Evolutionary conservation across 2,888 invertebrate species (phyloP), one percentile per base, ranked within the genome.

Genomic region (Gnatocerus cornutus): DNA sequence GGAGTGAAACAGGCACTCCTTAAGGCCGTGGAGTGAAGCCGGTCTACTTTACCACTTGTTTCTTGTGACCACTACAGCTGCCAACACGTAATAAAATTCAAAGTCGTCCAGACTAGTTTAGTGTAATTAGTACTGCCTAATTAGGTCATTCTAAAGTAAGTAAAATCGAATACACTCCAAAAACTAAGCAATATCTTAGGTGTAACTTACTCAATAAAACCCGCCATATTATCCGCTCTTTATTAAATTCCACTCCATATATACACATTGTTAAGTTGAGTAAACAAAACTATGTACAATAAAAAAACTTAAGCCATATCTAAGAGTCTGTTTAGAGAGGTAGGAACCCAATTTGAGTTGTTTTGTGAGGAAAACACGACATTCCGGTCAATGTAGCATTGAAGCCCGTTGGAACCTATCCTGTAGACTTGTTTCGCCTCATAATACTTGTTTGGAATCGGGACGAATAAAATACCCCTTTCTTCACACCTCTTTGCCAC

Each of bases 391-490:
- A 97, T 91, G 80, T 95, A 96, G 58, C 95, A 91, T 80, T 93
- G 91, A 14, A 91, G 85, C 9, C 84, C 84, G 41, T 86, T 85
- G 0, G 88, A 87, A 9, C 96, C 96, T 76, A 96, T 92, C 81
- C 92, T 90, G 80, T 94, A 97, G 3, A 97, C 89, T 79, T 95
- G 96, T 78, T 95, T 91, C 0, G 93, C 96, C 82, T 97, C 95
- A 58, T 94, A 90, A 41, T 88, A 90, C 77, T 95, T 90, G 13
- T 97, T 96, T 0, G 92, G 90, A 52, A 98, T 87, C 0, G 98
- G 99, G 59, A 96, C 91, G 81, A 97, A 98, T 0, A 97, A 87
- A 12, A 99, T 91, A 0, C 96, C 97, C 50, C 93, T 87, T 77
- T 97, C 96, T 71, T 94, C 91, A 78, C 96, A 96, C 33, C 92